A percentile compares a stretch with the other conserved stretches of the same genome.
These are phyloP conservation scores for Hemiscyllium ocellatum DNA, from an alignment of 2,113 vertebrate species.

Conservation along the genomic window DNA sequence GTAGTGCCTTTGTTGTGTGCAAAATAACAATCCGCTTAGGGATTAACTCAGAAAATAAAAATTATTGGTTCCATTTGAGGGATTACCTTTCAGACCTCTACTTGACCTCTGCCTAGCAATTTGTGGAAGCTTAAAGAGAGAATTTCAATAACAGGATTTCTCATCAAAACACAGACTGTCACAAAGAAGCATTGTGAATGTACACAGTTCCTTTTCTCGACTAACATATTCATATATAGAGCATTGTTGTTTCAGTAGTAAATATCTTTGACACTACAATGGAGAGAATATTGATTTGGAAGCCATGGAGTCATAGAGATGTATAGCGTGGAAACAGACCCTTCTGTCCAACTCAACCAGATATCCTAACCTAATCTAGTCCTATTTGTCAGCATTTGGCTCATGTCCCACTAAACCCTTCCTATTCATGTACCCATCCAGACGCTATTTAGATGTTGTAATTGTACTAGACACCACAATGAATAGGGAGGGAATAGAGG, in stretches of 20 bases:
- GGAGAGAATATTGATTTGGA: not conserved
- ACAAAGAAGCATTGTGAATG: not conserved
- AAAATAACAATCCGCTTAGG: not conserved
- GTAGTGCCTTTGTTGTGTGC: not conserved
- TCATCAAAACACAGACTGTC: not conserved
- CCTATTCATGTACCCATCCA: too few relatives aligned
- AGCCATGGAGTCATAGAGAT: not conserved
- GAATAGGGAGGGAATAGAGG: too few relatives aligned
- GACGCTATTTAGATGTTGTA: too few relatives aligned
- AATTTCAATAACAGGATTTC: not conserved
- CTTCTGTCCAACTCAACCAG: too few relatives aligned
- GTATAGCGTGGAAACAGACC: too few relatives aligned
- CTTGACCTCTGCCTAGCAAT: not conserved
- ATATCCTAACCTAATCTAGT: too few relatives aligned
- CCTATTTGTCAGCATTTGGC: too few relatives aligned
- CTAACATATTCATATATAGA: not conserved
- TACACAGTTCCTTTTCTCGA: not conserved
- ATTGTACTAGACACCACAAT: too few relatives aligned
- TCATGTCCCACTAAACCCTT: too few relatives aligned
- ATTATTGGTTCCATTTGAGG: conserved; percentile 13
- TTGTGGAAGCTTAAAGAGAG: not conserved
- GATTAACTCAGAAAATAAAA: conserved; percentile 10
- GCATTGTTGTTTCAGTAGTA: not conserved
- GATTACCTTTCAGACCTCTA: conserved; percentile 10
- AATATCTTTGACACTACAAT: not conserved